These are phyloP conservation scores for Vidua macroura DNA, from an alignment of 2,113 vertebrate species.

Conservation along the genomic window DNA sequence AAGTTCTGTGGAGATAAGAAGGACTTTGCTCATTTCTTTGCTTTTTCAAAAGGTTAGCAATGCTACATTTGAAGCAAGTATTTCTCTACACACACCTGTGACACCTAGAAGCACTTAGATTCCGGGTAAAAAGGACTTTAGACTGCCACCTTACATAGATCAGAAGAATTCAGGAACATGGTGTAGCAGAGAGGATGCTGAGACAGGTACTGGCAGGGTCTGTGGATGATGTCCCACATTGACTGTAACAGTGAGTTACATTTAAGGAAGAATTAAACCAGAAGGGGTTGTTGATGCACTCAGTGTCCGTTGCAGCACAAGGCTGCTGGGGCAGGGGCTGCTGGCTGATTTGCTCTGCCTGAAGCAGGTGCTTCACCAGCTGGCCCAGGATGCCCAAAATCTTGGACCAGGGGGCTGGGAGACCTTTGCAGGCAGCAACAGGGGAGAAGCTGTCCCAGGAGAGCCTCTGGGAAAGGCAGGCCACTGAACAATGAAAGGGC, in stretches of 20 bases:
- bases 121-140: background rate
- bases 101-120: background rate
- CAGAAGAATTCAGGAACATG: background rate
- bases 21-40: background rate
- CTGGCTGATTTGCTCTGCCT: background rate
- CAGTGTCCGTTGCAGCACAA: fast-evolving
- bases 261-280: background rate
- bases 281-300: background rate
- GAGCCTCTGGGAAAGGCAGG: background rate
- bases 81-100: background rate
- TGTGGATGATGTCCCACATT: background rate
- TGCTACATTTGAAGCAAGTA: background rate
- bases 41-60: background rate
- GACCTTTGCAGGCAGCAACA: fast-evolving
- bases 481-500: background rate
- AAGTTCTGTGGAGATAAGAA: background rate
- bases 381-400: background rate
- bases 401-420: fast-evolving
- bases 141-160: fast-evolving
- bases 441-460: fast-evolving
- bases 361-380: fast-evolving
- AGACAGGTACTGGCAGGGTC: background rate
- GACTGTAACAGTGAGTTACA: background rate
- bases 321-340: background rate
- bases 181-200: background rate